A percentile compares a stretch with the other conserved stretches of the same genome.
Conservation (phyloP, 2,888 invertebrate genomes). For the Osmoderma eremita region DNA sequence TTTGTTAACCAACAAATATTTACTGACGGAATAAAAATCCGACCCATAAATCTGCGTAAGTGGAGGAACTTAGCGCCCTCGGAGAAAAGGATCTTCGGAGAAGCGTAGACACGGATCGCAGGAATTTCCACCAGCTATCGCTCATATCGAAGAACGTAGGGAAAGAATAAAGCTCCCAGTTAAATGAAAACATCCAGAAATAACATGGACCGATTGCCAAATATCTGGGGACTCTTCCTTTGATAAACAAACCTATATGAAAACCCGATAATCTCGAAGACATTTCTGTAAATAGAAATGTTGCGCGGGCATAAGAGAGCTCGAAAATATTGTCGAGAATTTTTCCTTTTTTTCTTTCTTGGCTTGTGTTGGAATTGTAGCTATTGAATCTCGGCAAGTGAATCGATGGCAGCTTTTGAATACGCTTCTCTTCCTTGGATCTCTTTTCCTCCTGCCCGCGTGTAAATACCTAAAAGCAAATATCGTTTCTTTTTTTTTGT, state of each 20-base stretch:
- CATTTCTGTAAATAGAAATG: slow-evolving; percentile 30
- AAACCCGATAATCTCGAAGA: slow-evolving; percentile 31
- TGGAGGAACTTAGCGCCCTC: background rate
- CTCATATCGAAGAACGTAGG: background rate
- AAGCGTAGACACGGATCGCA: background rate
- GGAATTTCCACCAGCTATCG: slow-evolving; percentile 16
- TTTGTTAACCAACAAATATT: slow-evolving; percentile 33
- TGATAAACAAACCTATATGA: slow-evolving; percentile 35
- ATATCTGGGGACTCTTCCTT: slow-evolving; percentile 30
- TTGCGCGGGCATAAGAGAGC: slow-evolving; percentile 21
- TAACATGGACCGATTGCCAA: slow-evolving; percentile 33
- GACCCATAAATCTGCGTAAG: slow-evolving; percentile 20
- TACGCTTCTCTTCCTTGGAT: slow-evolving; percentile 8
- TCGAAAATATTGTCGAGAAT: slow-evolving; percentile 24
- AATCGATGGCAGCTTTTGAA: slow-evolving; percentile 25
- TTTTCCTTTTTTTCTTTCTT: background rate
- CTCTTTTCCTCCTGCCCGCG: slow-evolving; percentile 3
- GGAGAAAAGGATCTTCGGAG: slow-evolving; percentile 4
- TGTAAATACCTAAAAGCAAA: slow-evolving; percentile 21
- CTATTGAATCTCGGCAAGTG: slow-evolving; percentile 20
- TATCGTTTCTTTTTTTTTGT: background rate
- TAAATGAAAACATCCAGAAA: slow-evolving; percentile 29
- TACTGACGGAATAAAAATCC: slow-evolving; percentile 29
- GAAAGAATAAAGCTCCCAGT: slow-evolving; percentile 19
- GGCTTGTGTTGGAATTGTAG: slow-evolving; percentile 18